Conservation (phyloP, 1,140 invertebrate genomes). For the Semibalanus balanoides region DNA sequence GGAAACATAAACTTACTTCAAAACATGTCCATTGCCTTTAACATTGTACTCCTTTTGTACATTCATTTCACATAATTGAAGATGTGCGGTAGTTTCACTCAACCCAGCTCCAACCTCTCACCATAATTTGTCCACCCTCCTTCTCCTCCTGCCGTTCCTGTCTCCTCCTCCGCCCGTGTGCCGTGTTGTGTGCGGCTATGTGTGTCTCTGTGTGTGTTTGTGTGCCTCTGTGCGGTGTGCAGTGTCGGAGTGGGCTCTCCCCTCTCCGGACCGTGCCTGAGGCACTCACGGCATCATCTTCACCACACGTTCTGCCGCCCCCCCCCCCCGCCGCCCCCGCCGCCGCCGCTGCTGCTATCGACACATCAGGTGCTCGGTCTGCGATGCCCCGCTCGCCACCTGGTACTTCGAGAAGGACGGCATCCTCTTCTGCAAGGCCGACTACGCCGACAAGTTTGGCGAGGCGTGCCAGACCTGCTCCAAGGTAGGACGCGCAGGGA, state of each 20-base stretch:
- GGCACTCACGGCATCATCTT: too few relatives aligned
- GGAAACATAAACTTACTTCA: too few relatives aligned
- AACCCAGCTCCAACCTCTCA: too few relatives aligned
- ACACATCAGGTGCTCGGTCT: conserved; percentile 61
- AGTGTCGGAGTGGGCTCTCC: not conserved
- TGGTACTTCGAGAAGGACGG: conserved; percentile 92
- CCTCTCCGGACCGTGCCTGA: not conserved
- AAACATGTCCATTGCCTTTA: too few relatives aligned
- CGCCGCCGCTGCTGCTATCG: conserved; percentile 6
- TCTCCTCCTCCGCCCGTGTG: too few relatives aligned
- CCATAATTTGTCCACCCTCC: too few relatives aligned
- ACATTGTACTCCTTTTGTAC: too few relatives aligned
- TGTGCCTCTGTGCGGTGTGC: conserved; percentile 3
- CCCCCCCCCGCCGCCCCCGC: too few relatives aligned
- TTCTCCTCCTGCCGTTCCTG: too few relatives aligned
- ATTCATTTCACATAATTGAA: too few relatives aligned
- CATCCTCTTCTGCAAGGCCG: conserved; percentile 69
- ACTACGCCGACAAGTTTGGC: conserved; percentile 77
- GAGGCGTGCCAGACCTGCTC: conserved; percentile 75
- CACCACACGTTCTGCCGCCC: not conserved
- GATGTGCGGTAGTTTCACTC: too few relatives aligned
- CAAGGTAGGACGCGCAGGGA: conserved; percentile 35
- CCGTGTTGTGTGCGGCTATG: not conserved
- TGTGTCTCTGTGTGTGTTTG: conserved; percentile 6
- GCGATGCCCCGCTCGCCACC: conserved; percentile 61